phyloP scores from a whole-genome alignment of 1,140 invertebrate genomes.

The Heliconius melpomene region DNA sequence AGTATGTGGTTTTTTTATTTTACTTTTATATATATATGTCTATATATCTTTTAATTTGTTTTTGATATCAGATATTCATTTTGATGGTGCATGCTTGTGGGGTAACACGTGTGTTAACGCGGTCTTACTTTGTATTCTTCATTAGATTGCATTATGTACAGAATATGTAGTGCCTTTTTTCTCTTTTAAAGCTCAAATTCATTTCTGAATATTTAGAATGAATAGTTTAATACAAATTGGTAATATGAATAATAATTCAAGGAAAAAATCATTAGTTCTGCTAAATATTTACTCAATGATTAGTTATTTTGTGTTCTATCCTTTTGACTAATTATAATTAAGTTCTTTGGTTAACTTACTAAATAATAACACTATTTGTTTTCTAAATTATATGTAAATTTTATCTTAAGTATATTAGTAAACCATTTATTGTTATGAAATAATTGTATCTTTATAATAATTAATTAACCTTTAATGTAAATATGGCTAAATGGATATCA shows the following conservation, averaged over 20 bases:
- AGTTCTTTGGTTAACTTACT: too few relatives aligned
- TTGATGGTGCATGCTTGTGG: neutral
- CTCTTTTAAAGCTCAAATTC: neutral
- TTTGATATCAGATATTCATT: neutral
- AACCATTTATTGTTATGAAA: too few relatives aligned
- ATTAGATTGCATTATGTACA: neutral
- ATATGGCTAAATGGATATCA: too few relatives aligned
- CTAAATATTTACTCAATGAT: neutral
- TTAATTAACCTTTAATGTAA: too few relatives aligned
- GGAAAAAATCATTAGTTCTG: neutral
- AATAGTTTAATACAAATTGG: neutral
- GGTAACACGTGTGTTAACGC: neutral
- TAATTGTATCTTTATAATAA: too few relatives aligned
- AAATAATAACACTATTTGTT: too few relatives aligned
- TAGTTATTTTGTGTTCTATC: neutral
- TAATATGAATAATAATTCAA: neutral
- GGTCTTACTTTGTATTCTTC: neutral
- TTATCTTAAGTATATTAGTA: too few relatives aligned
- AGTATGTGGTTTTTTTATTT: conserved; percentile 56
- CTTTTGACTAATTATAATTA: neutral
- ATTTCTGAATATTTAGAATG: neutral
- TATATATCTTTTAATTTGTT: neutral
- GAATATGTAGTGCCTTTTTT: neutral
- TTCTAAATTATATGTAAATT: too few relatives aligned
- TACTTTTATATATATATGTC: neutral